Evolutionary conservation across 2,113 vertebrate genomes (phyloP).

Genomic region (Hydrolagus affinis): DNA sequence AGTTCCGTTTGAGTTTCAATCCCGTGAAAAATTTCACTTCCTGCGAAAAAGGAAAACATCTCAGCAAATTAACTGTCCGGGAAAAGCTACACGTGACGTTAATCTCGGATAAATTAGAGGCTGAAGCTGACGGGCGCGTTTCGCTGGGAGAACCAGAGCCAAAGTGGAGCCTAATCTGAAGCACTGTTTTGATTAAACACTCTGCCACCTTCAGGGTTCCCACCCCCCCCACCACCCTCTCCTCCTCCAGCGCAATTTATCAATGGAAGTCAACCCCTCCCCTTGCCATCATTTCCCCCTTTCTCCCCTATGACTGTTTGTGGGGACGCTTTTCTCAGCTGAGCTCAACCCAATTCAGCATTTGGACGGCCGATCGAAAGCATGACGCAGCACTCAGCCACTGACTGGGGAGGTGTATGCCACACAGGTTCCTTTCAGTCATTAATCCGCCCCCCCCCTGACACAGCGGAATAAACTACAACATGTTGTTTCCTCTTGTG

Average conservation of each 20-base stretch:
- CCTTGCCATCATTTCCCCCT: background rate
- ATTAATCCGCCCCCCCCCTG: too few species aligned
- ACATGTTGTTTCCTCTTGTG: too few species aligned
- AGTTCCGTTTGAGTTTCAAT: background rate
- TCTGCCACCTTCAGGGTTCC: constrained; percentile 6
- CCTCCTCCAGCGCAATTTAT: constrained; percentile 16
- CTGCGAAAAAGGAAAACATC: background rate
- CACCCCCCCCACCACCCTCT: too few species aligned
- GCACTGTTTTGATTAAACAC: background rate
- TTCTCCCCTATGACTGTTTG: too few species aligned
- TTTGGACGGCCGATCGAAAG: too few species aligned
- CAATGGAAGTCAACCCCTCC: constrained; percentile 18
- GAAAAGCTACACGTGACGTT: constrained; percentile 11
- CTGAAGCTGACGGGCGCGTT: background rate
- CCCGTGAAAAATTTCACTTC: constrained; percentile 16
- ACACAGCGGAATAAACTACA: too few species aligned
- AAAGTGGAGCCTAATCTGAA: constrained; percentile 25
- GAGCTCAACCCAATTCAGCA: too few species aligned
- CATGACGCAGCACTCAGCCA: too few species aligned
- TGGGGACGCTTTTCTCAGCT: too few species aligned
- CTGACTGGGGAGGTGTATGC: too few species aligned
- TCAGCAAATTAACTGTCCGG: constrained; percentile 13
- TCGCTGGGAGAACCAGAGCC: constrained; percentile 6
- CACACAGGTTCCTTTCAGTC: too few species aligned
- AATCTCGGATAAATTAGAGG: constrained; percentile 28